These are phyloP conservation scores for Hemibagrus wyckioides DNA, from an alignment of 2,113 vertebrate genomes.

Conservation along the genomic window DNA sequence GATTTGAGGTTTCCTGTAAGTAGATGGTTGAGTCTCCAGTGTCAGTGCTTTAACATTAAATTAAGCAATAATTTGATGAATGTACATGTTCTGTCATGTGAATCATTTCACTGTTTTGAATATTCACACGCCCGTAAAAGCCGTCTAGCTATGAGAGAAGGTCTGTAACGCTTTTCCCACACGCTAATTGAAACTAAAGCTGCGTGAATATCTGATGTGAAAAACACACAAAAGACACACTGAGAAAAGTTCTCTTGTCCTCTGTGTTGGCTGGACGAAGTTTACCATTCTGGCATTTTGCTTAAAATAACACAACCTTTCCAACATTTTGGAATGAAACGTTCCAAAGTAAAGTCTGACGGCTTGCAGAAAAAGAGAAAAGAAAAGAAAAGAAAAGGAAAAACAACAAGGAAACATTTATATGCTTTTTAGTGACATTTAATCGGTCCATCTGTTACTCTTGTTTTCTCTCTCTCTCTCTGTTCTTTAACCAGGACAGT, in stretches of 20 bases:
- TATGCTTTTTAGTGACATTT: neutral
- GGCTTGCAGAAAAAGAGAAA: neutral
- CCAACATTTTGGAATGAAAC: neutral
- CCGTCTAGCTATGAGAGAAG: neutral
- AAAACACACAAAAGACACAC: conserved; percentile 1
- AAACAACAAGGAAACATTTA: neutral
- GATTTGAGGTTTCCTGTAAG: neutral
- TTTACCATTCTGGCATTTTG: neutral
- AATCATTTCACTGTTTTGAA: neutral
- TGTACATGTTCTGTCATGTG: neutral
- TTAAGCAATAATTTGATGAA: neutral
- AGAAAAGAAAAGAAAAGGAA: neutral
- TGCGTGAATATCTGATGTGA: neutral
- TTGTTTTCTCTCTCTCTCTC: neutral
- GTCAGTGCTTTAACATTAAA: neutral
- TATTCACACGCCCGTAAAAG: neutral
- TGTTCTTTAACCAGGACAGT: neutral
- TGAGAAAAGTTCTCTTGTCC: neutral
- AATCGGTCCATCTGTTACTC: neutral
- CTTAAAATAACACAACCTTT: conserved; percentile 1
- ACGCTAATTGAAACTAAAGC: neutral
- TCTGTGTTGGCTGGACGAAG: neutral
- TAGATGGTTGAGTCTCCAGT: neutral
- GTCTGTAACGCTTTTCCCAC: neutral
- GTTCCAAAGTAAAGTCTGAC: conserved; percentile 15